Conservation (phyloP, 2,113 vertebrate species). For the Setophaga petechia region DNA sequence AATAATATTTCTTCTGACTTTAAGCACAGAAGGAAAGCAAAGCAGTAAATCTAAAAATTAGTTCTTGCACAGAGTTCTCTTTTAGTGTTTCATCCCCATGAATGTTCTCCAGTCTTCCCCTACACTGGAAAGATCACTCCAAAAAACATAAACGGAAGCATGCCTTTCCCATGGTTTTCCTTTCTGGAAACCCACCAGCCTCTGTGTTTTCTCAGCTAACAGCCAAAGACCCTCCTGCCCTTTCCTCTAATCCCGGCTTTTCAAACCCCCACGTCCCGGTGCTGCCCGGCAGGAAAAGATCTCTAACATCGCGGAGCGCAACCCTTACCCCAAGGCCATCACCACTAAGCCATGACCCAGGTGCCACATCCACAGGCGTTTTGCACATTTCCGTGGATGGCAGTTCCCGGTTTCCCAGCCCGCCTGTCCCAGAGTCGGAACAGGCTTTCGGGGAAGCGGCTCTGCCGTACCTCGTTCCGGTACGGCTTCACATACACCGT, state of each 20-base stretch:
- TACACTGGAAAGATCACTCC: background rate
- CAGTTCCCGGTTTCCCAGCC: background rate
- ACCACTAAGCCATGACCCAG: accelerated
- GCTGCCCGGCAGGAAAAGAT: too few relatives aligned
- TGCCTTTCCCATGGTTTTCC: background rate
- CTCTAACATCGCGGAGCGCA: background rate
- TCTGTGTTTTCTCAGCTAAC: accelerated
- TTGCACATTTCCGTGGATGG: accelerated
- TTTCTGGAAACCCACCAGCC: accelerated
- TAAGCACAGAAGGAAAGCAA: background rate
- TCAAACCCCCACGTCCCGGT: background rate
- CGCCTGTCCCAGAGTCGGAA: accelerated
- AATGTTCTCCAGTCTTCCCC: background rate
- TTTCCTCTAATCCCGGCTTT: background rate
- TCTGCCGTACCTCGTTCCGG: constrained; percentile 83
- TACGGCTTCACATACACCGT: constrained; percentile 98
- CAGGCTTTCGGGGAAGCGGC: background rate
- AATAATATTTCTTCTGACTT: background rate
- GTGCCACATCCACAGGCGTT: background rate
- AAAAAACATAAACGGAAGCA: background rate
- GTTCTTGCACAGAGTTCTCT: accelerated
- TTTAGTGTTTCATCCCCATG: accelerated
- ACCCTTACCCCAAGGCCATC: background rate
- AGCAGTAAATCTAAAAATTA: accelerated
- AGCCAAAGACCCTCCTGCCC: too few relatives aligned